Evolutionary conservation across 2,888 invertebrate genomes (phyloP), one percentile per base, ranked within the genome.

Genomic region (Leucophora obtusa): DNA sequence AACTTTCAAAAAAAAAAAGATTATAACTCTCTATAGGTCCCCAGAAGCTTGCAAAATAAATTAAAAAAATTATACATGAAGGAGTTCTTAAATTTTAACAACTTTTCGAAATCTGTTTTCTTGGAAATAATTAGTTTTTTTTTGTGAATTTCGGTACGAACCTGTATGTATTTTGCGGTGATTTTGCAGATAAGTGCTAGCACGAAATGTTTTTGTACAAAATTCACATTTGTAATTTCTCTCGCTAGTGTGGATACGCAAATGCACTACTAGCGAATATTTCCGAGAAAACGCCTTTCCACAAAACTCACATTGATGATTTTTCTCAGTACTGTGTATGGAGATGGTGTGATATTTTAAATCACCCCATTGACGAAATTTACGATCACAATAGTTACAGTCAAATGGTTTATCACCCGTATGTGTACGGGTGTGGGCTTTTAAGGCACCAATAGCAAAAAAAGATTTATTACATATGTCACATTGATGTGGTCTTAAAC

Each of bases 291-390:
- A 97, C 86, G 96, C 95, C 87, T 97, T 97, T 70, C 94, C 95
- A 87, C 97, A 97, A 87, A 94, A 97, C 86, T 96, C 96, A 88
- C 97, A 97, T 87, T 96, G 96, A 88, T 94, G 96, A 83, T 94
- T 93, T 89, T 96, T 96, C 89, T 95, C 92, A 56, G 94, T 93
- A 9, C 95, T 95, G 88, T 97, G 97, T 82, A 96, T 92, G 3
- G 96, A 96, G 35, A 94, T 94, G 77, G 93, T 93, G 90, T 97
- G 97, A 88, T 96, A 96, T 86, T 96, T 96, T 63, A 97, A 92
- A 88, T 97, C 97, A 63, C 96, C 96, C 95, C 96, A 96, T 88
- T 96, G 96, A 0, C 96, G 92, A 90, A 97, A 97, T 85, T 94
- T 92, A 2, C 94, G 92, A 1, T 94, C 94, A 87, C 97, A 97